Evolutionary conservation across 2,797 vertebrate species (phyloP), one percentile per base, ranked within the genome.

Genomic region (Myripristis jacobus): DNA sequence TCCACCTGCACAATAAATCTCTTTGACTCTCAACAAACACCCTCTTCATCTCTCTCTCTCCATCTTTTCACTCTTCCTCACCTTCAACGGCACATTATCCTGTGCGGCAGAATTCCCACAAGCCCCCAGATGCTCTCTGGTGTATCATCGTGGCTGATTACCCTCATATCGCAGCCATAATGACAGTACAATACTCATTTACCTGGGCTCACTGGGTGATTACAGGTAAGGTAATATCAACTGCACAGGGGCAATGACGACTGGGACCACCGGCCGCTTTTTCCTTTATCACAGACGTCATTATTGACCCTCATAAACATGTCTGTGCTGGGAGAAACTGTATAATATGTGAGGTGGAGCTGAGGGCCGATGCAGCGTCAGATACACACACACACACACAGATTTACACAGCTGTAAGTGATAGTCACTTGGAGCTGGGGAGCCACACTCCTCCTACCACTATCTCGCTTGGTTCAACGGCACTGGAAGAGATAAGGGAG

Each of bases 221-320:
- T 76, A 81, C 57, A 85, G 85, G 83, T 81, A 16, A 52, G 73
- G 72, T 52, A 67, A 74, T 58, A 63, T 67, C 63, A 76, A 66
- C 70, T 46, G 34, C 66, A 65, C 56, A 52, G 66, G 11, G 27
- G 65, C 22, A 54, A 61, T 48, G 24, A 47, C 12, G 51, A 13
- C n/a, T 7, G 0, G 10, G 27, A 50, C 13, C 7, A 38, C 43
- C 31, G 55, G 48, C 38, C 7, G 11, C 71, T 47, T 75, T 85
- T 73, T n/a, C 66, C 63, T 87, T 86, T 88, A 90, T 90, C 84
- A 73, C 70, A 59, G 72, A 81, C 87, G 79, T 85, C 85, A 85
- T 88, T 89, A 90, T 90, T 70, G 75, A 88, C 77, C 83, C 70
- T 64, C 70, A 76, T 86, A 90, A 88, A 88, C 86, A 88, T 68